Percentiles rank a stretch among this genome's conserved stretches.
These are phyloP conservation scores for Bujurquina vittata DNA, from an alignment of 2,113 vertebrate species.

Conservation along the genomic window DNA sequence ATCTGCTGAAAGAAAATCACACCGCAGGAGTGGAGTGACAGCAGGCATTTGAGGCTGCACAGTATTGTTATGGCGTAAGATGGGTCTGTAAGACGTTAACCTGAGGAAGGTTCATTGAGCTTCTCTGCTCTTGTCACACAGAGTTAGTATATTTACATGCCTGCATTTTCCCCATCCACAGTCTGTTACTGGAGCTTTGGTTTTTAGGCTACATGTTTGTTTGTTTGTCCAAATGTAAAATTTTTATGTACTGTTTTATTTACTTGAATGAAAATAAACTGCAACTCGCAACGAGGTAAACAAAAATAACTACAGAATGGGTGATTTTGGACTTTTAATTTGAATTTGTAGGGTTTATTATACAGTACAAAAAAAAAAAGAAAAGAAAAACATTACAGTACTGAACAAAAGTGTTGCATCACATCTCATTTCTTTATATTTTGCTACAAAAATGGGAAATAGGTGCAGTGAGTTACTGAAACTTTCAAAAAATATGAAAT, in stretches of 20 bases:
- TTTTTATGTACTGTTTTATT: neutral
- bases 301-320: neutral
- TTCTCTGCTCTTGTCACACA: neutral
- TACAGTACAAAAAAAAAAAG: too few species aligned
- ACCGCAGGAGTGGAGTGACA: neutral
- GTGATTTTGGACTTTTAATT: neutral
- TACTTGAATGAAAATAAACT: neutral
- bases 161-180: neutral
- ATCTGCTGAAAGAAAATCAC: constrained; percentile 39
- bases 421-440: neutral
- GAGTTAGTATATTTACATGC: neutral
- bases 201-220: neutral
- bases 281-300: neutral
- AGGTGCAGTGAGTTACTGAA: neutral
- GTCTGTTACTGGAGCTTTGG: neutral
- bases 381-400: neutral
- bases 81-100: neutral
- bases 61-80: neutral
- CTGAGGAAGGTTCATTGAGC: neutral
- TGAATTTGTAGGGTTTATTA: neutral
- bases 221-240: neutral
- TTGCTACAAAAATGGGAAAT: neutral
- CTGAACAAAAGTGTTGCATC: too few species aligned
- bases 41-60: neutral
- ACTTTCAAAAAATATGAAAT: neutral